phyloP scores from a whole-genome alignment of 2,888 invertebrate genomes.

The Sabatieria punctata region DNA sequence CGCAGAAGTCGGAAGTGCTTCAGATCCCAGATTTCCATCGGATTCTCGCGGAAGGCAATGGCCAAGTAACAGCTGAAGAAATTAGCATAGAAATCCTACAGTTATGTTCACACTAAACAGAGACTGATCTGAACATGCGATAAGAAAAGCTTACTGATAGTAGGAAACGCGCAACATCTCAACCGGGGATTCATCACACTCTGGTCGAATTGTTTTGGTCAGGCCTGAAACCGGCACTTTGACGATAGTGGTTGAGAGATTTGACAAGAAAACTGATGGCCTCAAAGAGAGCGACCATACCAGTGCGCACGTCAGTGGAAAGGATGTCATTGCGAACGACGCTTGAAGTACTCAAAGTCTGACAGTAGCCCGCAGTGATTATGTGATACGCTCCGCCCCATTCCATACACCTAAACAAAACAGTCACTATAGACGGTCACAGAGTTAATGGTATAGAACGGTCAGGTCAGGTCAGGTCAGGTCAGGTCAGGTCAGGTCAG shows the following conservation, averaged over 20 bases:
- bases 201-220: slow-evolving; percentile 22
- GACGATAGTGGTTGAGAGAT: no score
- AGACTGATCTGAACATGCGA: background rate
- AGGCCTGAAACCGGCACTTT: slow-evolving; percentile 12
- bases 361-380: slow-evolving; percentile 24
- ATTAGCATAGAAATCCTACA: background rate
- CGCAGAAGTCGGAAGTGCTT: slow-evolving; percentile 22
- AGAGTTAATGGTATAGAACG: no score
- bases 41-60: slow-evolving; percentile 28
- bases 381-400: slow-evolving; percentile 25
- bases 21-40: slow-evolving; percentile 31
- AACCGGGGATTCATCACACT: slow-evolving; percentile 26
- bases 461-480: no score
- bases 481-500: no score
- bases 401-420: slow-evolving; percentile 18
- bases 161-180: slow-evolving; percentile 24
- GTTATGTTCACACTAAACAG: background rate
- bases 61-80: slow-evolving; percentile 27
- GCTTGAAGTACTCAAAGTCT: slow-evolving; percentile 22
- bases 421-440: no score
- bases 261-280: background rate
- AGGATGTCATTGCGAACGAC: slow-evolving; percentile 28
- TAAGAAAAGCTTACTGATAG: slow-evolving; percentile 20
- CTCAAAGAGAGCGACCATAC: background rate
- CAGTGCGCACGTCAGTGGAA: slow-evolving; percentile 19